A percentile compares a stretch with the other conserved stretches of the same genome.
phyloP scores from a whole-genome alignment of 2,797 vertebrate species.

The Phrynocephalus vlangalii region DNA sequence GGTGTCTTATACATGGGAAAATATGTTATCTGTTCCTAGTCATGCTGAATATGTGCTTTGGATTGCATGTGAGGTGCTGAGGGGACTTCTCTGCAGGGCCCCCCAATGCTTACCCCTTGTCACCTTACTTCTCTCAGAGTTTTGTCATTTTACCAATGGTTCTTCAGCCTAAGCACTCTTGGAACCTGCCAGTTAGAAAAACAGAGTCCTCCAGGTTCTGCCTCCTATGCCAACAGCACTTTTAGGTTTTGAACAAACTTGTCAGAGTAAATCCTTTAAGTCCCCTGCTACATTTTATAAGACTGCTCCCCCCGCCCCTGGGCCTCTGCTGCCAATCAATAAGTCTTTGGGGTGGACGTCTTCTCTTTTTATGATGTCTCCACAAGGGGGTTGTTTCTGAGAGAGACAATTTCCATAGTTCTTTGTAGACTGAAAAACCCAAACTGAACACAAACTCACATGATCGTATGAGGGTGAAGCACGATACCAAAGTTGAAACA shows the following conservation, averaged over 20 bases:
- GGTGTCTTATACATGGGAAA: too few relatives aligned
- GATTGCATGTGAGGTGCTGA: neutral
- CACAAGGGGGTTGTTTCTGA: neutral
- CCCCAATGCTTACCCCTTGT: neutral
- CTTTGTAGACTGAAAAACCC: neutral
- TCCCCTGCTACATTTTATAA: too few relatives aligned
- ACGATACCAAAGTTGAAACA: conserved; percentile 39
- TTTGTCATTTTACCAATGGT: too few relatives aligned
- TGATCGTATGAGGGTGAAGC: conserved; percentile 4
- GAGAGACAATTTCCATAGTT: neutral
- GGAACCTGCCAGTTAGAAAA: too few relatives aligned
- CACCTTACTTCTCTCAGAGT: neutral
- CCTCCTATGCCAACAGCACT: neutral
- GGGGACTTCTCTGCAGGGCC: neutral
- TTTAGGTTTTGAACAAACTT: neutral
- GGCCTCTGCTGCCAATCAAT: too few relatives aligned
- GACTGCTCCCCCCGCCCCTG: too few relatives aligned
- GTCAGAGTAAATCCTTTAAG: too few relatives aligned
- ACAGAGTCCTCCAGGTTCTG: too few relatives aligned
- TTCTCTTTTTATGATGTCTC: neutral
- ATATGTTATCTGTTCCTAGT: neutral
- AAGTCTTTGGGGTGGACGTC: neutral
- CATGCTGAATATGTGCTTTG: neutral
- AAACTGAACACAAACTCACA: neutral
- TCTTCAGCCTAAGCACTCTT: too few relatives aligned